A percentile compares a stretch with the other conserved stretches of the same genome.
Conservation (phyloP, 2,113 vertebrate genomes). For the Lepisosteus oculatus region DNA sequence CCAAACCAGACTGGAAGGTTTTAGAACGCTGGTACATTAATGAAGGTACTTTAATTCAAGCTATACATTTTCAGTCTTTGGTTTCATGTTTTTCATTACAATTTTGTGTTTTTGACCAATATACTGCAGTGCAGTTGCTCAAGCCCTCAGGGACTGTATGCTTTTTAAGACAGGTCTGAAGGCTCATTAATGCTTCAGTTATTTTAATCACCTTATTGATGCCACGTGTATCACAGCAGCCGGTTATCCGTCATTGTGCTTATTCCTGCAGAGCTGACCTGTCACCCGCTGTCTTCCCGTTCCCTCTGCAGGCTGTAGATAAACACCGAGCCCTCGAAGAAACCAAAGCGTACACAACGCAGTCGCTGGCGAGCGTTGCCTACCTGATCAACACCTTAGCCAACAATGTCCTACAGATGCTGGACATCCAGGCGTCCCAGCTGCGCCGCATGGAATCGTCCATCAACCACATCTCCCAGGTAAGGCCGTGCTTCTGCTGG, state of each 20-base stretch:
- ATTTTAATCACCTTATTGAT: not conserved
- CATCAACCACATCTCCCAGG: constrained; percentile 99
- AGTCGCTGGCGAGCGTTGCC: constrained; percentile 95
- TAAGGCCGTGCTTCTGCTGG: constrained; percentile 38
- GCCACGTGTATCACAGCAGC: not conserved
- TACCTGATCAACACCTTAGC: constrained; percentile 98
- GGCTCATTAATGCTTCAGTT: too few species aligned
- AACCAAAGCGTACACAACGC: constrained; percentile 98
- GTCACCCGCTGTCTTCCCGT: constrained; percentile 8
- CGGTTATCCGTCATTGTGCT: not conserved
- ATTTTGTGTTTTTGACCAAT: too few species aligned
- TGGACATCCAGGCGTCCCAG: constrained; percentile 97
- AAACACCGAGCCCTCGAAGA: constrained; percentile 96
- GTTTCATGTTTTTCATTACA: too few species aligned
- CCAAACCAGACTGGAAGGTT: too few species aligned
- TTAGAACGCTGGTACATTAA: too few species aligned
- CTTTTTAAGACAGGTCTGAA: too few species aligned
- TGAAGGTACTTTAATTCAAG: too few species aligned
- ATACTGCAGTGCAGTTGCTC: too few species aligned
- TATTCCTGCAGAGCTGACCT: not conserved
- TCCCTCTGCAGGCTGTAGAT: constrained; percentile 78
- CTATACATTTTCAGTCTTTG: too few species aligned
- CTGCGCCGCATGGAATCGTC: constrained; percentile 98
- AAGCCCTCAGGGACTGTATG: too few species aligned
- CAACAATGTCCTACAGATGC: constrained; percentile 98